These are phyloP conservation scores for Coptodon bakossiorum DNA, from an alignment of 2,113 vertebrate species.

Conservation along the genomic window DNA sequence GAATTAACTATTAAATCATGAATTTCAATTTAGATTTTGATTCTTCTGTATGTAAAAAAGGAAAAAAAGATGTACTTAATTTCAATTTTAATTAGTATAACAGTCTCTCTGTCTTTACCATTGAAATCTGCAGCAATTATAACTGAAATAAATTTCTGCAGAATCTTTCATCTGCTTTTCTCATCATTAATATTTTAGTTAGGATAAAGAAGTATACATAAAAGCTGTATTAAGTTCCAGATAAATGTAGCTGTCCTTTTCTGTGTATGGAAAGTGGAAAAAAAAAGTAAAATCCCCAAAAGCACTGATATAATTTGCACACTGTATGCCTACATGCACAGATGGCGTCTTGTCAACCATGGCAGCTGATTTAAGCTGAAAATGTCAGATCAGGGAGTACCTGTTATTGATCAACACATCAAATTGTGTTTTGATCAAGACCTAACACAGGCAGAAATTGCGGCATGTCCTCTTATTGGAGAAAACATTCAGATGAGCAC, in stretches of 20 bases:
- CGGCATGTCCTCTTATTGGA: neutral
- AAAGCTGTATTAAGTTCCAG: neutral
- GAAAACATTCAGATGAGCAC: neutral
- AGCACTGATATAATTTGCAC: neutral
- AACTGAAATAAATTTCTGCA: neutral
- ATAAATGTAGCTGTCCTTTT: neutral
- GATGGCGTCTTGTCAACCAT: neutral
- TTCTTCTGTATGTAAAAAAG: neutral
- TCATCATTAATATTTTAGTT: neutral
- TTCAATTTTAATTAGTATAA: neutral
- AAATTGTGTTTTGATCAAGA: neutral
- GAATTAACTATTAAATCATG: neutral
- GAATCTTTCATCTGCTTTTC: neutral
- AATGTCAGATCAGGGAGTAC: neutral
- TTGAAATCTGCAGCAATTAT: neutral
- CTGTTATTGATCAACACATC: neutral
- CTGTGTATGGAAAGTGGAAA: neutral
- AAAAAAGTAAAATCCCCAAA: neutral
- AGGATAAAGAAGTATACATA: neutral
- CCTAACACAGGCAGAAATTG: neutral
- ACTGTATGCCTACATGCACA: neutral
- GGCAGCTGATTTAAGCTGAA: neutral
- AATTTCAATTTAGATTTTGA: neutral
- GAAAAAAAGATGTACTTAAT: accelerated
- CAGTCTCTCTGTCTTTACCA: neutral